Evolutionary conservation across 2,113 vertebrate species (phyloP).

Genomic region (Cyprinodon brontotheroides): DNA sequence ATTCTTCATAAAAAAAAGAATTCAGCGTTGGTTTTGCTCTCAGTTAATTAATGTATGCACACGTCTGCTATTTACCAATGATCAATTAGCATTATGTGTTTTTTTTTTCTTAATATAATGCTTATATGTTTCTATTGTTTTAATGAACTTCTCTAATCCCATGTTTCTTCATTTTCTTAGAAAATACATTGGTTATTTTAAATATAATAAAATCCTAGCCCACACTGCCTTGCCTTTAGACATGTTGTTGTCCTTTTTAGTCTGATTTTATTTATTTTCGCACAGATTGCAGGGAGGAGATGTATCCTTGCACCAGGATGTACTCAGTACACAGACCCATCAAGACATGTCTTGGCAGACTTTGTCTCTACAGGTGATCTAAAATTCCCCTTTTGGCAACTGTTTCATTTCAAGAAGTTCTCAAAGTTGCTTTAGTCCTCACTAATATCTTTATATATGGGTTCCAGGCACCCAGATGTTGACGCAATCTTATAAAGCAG

Average conservation of each 20-base stretch:
- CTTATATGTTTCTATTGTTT: background rate
- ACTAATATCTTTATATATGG: background rate
- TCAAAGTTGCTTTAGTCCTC: background rate
- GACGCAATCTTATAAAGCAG: background rate
- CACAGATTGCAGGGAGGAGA: slow-evolving; percentile 92
- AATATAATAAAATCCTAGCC: too few species aligned
- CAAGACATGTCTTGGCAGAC: slow-evolving; percentile 85
- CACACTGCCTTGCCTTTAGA: background rate
- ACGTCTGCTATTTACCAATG: background rate
- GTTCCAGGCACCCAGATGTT: background rate
- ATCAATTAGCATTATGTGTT: background rate
- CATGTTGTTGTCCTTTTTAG: background rate
- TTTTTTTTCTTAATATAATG: background rate
- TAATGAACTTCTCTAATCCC: background rate
- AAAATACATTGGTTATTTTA: too few species aligned
- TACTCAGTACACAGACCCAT: slow-evolving; percentile 93
- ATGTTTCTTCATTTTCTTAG: too few species aligned
- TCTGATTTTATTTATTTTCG: background rate
- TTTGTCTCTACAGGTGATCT: slow-evolving; percentile 91
- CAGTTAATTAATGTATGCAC: too few species aligned
- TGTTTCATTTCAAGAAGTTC: background rate
- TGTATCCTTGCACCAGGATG: slow-evolving; percentile 93
- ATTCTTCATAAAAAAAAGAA: too few species aligned
- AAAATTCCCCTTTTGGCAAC: slow-evolving; percentile 2
- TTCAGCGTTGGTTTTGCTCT: too few species aligned